Base-by-base conservation (phyloP, 2,797 vertebrate species). In the Cephalopachus bancanus region DNA sequence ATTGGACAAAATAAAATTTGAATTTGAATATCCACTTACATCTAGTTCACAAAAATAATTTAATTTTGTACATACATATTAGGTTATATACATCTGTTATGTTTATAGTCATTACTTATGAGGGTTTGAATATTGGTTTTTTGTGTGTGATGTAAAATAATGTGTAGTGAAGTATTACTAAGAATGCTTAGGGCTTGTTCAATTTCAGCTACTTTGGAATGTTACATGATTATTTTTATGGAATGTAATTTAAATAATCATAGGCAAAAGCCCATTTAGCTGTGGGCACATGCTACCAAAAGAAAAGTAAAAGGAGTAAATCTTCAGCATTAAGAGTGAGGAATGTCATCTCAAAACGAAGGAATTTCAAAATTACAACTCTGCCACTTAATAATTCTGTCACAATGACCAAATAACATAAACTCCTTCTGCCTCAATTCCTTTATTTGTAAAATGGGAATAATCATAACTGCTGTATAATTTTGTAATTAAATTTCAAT, bases 141-240 rank as follows among this genome's bases (percentile, higher is more conserved):
- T 89, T 88, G n/a, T 26, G 49, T 89, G n/a, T 74, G 51, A 49
- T 37, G 14, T 67, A 76, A 96, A 93, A 76, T 83, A 71, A 53
- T 84, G 59, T 71, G 11, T 22, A 57, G 30, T 53, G 28, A 93
- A 80, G 24, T 59, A 76, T 44, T 30, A 4, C 28, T 80, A 69
- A 83, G 65, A 75, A 60, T 33, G 14, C 16, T 67, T 53, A 0
- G n/a, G 62, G 14, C 65, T 72, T 83, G n/a, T 79, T 86, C 60
- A 80, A 10, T 49, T 84, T 78, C 44, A 11, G 10, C 44, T 84
- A 78, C 33, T 3, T 75, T 81, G 5, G 30, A 86, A 30, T 83
- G 24, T 78, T 89, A 44, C 16, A 87, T 17, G 17, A 75, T 51
- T 76, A 44, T 94, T 87, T 44, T 74, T 84, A 16, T 86, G n/a